Evolutionary conservation across 2,797 vertebrate genomes (phyloP).

Genomic region (Tapirus indicus): DNA sequence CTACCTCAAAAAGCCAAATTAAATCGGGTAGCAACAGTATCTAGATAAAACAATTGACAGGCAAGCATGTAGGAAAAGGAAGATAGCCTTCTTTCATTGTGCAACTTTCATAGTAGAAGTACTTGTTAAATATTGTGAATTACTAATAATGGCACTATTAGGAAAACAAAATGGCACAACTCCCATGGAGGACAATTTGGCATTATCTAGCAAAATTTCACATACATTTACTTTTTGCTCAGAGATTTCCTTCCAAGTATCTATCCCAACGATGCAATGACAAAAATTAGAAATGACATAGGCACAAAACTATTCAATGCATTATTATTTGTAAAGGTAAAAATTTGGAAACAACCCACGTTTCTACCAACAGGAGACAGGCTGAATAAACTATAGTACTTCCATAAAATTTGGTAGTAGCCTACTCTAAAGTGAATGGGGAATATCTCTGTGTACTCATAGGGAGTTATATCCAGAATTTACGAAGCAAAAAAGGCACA

Average conservation of each 20-base stretch:
- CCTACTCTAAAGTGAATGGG: not conserved
- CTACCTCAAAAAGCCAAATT: not conserved
- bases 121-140: not conserved
- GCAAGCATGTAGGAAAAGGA: not conserved
- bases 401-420: not conserved
- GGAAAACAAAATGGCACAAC: not conserved
- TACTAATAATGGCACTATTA: not conserved
- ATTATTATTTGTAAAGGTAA: not conserved
- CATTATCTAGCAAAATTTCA: constrained; percentile 17
- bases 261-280: not conserved
- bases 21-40: not conserved
- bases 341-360: not conserved
- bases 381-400: not conserved
- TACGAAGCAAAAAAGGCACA: not conserved
- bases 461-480: not conserved
- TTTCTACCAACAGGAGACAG: not conserved
- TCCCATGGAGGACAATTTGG: not conserved
- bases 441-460: not conserved
- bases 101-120: not conserved
- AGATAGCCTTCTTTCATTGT: not conserved
- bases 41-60: not conserved
- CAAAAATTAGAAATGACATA: not conserved
- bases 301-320: not conserved
- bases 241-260: not conserved
- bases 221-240: not conserved